A percentile compares a stretch with the other conserved stretches of the same genome.
Evolutionary conservation across 2,888 invertebrate species (phyloP).

Genomic region (Ophion obscuratus): DNA sequence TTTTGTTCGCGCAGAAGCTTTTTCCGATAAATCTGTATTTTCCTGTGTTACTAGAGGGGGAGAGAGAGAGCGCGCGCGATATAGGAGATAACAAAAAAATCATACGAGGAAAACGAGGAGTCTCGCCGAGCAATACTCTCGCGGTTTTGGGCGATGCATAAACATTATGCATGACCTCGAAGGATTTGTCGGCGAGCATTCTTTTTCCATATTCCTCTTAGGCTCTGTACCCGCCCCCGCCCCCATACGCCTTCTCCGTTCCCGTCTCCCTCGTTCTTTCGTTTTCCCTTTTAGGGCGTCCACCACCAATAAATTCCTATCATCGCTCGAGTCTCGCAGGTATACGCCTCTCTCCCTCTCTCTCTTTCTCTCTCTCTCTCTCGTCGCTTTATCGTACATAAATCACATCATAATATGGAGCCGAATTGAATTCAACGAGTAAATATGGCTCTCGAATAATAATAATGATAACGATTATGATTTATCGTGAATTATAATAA

Average conservation of each 20-base stretch:
- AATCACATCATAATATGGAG: slow-evolving; percentile 81
- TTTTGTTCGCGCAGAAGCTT: slow-evolving; percentile 27
- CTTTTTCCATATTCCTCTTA: slow-evolving; percentile 61
- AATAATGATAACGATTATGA: slow-evolving; percentile 66
- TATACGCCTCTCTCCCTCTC: slow-evolving; percentile 71
- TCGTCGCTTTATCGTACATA: slow-evolving; percentile 69
- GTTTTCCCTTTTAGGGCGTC: slow-evolving; percentile 75
- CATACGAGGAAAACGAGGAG: slow-evolving; percentile 6
- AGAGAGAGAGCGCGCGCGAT: slow-evolving; percentile 11
- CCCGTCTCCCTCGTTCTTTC: slow-evolving; percentile 50
- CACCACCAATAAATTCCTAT: slow-evolving; percentile 81
- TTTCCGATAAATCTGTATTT: slow-evolving; percentile 62
- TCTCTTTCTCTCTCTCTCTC: no score
- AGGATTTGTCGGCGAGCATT: slow-evolving; percentile 60
- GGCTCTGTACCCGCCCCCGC: slow-evolving; percentile 25
- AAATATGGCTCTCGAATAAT: slow-evolving; percentile 82
- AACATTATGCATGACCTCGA: slow-evolving; percentile 65
- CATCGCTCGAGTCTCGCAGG: slow-evolving; percentile 72
- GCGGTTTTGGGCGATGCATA: slow-evolving; percentile 58
- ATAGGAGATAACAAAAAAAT: slow-evolving; percentile 34
- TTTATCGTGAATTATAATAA: background rate
- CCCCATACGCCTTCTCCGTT: slow-evolving; percentile 43
- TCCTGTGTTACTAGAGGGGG: slow-evolving; percentile 24
- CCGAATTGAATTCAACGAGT: slow-evolving; percentile 83
- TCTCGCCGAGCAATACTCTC: slow-evolving; percentile 40